These are phyloP conservation scores for Acipenser ruthenus DNA, from an alignment of 2,797 vertebrate species.

Conservation along the genomic window DNA sequence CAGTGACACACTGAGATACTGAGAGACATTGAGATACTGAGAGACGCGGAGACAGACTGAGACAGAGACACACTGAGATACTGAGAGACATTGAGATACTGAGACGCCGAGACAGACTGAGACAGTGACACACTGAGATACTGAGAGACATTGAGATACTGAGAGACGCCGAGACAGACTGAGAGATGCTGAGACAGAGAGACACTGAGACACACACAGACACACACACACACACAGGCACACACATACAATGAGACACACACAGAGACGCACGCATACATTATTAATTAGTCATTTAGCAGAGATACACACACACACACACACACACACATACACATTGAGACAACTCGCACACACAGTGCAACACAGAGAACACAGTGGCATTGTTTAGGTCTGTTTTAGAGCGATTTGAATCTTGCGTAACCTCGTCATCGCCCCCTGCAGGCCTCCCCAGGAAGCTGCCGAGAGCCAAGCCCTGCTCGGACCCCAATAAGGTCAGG, in stretches of 20 bases:
- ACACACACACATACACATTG: neutral
- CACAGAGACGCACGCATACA: neutral
- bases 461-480: constrained; percentile 86
- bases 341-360: neutral
- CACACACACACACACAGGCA: too few relatives aligned
- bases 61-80: neutral
- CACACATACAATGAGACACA: neutral
- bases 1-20: too few relatives aligned
- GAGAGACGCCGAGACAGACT: too few relatives aligned
- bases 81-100: neutral
- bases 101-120: too few relatives aligned
- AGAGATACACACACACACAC: neutral
- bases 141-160: too few relatives aligned
- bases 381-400: neutral
- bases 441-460: constrained; percentile 81
- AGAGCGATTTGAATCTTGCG: neutral
- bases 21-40: neutral
- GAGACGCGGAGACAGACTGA: too few relatives aligned
- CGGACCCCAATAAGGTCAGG: constrained; percentile 82
- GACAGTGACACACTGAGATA: too few relatives aligned
- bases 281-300: neutral
- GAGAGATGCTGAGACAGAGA: too few relatives aligned
- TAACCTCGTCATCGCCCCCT: constrained; percentile 7
- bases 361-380: neutral
- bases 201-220: too few relatives aligned